phyloP scores from a whole-genome alignment of 2,113 vertebrate genomes.

The Catagonus wagneri region DNA sequence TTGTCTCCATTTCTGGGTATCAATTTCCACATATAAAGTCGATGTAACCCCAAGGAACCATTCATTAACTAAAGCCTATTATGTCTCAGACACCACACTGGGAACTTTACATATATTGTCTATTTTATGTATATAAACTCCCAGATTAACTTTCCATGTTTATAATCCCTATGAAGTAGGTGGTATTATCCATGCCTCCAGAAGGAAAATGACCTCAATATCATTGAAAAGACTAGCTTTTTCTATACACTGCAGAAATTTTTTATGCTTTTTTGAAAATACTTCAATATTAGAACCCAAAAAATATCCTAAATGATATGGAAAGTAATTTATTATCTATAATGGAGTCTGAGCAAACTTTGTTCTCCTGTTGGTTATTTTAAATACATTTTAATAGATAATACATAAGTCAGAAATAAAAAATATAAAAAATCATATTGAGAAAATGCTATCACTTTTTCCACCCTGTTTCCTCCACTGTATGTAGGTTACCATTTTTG shows the following conservation, averaged over 20 bases:
- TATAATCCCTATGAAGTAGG: neutral
- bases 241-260: neutral
- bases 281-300: neutral
- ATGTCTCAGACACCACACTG: neutral
- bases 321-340: conserved; percentile 29
- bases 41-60: neutral
- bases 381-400: neutral
- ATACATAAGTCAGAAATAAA: neutral
- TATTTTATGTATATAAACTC: neutral
- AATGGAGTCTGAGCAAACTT: neutral
- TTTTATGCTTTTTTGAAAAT: neutral
- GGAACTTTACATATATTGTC: neutral
- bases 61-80: neutral
- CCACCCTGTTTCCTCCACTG: neutral
- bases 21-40: neutral
- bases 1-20: conserved; percentile 13
- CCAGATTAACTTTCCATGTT: neutral
- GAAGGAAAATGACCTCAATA: conserved; percentile 26
- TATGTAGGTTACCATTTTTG: neutral
- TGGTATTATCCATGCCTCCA: neutral
- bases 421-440: neutral
- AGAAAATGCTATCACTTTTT: conserved; percentile 3
- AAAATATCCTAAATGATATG: neutral
- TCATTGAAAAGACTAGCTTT: neutral
- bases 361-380: neutral